Evolutionary conservation across 2,888 invertebrate genomes (phyloP).

Genomic region (Kryphioiulus occultus): DNA sequence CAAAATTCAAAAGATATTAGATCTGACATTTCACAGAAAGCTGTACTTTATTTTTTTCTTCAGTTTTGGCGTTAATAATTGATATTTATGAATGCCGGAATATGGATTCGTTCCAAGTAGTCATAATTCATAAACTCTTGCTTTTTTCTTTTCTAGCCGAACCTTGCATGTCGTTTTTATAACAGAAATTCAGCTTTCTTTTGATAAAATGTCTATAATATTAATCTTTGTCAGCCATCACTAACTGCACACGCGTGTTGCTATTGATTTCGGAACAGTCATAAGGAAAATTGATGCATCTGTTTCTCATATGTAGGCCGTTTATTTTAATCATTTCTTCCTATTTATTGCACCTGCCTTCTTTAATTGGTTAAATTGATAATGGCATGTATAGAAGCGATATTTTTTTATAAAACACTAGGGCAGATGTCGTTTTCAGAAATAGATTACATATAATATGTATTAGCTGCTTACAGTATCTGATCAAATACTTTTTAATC

Average conservation of each 20-base stretch:
- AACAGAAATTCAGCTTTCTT: neutral
- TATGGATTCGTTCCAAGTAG: conserved; percentile 5
- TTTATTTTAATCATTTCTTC: neutral
- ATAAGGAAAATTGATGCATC: neutral
- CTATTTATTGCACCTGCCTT: neutral
- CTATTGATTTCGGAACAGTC: neutral
- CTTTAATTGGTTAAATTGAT: neutral
- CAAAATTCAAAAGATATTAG: neutral
- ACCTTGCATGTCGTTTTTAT: neutral
- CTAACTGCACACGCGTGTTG: neutral
- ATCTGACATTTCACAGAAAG: neutral
- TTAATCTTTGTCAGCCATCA: neutral
- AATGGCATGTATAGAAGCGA: neutral
- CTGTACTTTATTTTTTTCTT: neutral
- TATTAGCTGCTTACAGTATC: too few relatives aligned
- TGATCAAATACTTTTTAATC: too few relatives aligned
- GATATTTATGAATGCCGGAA: neutral
- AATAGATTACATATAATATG: too few relatives aligned
- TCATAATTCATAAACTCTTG: neutral
- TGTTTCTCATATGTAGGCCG: neutral
- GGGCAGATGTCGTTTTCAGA: too few relatives aligned
- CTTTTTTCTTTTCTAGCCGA: neutral
- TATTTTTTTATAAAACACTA: too few relatives aligned
- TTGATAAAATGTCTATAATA: neutral
- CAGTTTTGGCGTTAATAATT: neutral